Conservation (phyloP, 2,888 invertebrate species). For the Crocallis elinguaria region DNA sequence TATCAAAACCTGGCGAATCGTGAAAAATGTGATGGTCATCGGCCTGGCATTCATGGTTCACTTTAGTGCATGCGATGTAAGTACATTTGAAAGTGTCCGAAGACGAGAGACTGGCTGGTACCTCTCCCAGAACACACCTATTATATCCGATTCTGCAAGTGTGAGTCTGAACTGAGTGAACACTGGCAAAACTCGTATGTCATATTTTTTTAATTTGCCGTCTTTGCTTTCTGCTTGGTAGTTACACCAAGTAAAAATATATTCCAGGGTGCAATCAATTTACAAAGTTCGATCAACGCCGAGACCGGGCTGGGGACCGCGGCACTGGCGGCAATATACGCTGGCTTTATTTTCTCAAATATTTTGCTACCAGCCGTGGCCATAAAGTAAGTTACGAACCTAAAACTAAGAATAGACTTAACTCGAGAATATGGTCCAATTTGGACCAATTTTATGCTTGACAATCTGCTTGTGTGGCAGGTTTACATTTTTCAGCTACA, state of each 20-base stretch:
- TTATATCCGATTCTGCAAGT: too few species aligned
- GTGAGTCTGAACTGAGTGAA: too few species aligned
- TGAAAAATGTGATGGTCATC: conserved; percentile 79
- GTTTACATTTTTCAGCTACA: too few species aligned
- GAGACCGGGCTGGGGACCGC: conserved; percentile 79
- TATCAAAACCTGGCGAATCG: conserved; percentile 67
- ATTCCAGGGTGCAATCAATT: conserved; percentile 79
- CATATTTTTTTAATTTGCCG: too few species aligned
- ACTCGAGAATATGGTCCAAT: background rate
- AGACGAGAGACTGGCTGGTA: too few species aligned
- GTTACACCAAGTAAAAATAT: too few species aligned
- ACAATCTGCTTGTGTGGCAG: too few species aligned
- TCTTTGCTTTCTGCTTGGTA: too few species aligned
- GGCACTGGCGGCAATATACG: conserved; percentile 80
- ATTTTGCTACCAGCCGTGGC: conserved; percentile 77
- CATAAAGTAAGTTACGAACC: conserved; percentile 68
- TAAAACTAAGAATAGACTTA: background rate
- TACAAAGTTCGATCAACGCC: conserved; percentile 82
- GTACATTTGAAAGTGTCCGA: too few species aligned
- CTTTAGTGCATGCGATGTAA: conserved; percentile 84
- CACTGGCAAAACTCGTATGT: too few species aligned
- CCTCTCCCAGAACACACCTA: too few species aligned
- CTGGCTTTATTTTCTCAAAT: conserved; percentile 79
- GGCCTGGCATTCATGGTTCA: conserved; percentile 87
- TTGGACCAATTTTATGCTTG: background rate